Evolutionary conservation across 2,113 vertebrate genomes (phyloP).

Genomic region (Percopsis transmontana): DNA sequence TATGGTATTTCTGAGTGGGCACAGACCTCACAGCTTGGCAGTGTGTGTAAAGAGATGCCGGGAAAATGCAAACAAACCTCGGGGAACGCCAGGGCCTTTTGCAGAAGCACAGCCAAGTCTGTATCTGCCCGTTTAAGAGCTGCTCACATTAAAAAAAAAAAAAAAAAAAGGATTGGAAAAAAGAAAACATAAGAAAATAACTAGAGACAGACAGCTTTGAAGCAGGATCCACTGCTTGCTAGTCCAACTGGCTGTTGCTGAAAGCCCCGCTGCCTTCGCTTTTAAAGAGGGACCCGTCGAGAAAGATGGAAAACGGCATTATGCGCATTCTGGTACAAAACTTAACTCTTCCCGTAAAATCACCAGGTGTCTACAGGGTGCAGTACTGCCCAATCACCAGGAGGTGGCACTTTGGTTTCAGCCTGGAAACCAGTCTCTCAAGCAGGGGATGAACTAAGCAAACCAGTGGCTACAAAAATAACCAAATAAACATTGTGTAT

Average conservation of each 20-base stretch:
- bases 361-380: slow-evolving; percentile 54
- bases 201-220: slow-evolving; percentile 41
- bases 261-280: slow-evolving; percentile 56
- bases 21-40: slow-evolving; percentile 79
- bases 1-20: slow-evolving; percentile 72
- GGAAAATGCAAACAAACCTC: slow-evolving; percentile 79
- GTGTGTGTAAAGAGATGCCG: slow-evolving; percentile 60
- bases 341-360: slow-evolving; percentile 45
- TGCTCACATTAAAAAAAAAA: slow-evolving; percentile 27
- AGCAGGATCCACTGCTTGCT: slow-evolving; percentile 45
- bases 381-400: slow-evolving; percentile 60
- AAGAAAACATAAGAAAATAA: not conserved
- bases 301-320: slow-evolving; percentile 56
- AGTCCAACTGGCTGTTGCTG: slow-evolving; percentile 70
- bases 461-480: slow-evolving; percentile 50
- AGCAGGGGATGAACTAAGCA: slow-evolving; percentile 24
- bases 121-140: slow-evolving; percentile 65
- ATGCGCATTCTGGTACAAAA: slow-evolving; percentile 51
- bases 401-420: slow-evolving; percentile 83
- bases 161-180: not conserved
- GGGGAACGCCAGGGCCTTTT: slow-evolving; percentile 56
- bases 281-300: slow-evolving; percentile 41
- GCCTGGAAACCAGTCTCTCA: slow-evolving; percentile 22
- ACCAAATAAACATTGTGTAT: slow-evolving; percentile 29
- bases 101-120: slow-evolving; percentile 68